Conservation (phyloP, 2,113 vertebrate species). For the Seriola aureovittata region DNA sequence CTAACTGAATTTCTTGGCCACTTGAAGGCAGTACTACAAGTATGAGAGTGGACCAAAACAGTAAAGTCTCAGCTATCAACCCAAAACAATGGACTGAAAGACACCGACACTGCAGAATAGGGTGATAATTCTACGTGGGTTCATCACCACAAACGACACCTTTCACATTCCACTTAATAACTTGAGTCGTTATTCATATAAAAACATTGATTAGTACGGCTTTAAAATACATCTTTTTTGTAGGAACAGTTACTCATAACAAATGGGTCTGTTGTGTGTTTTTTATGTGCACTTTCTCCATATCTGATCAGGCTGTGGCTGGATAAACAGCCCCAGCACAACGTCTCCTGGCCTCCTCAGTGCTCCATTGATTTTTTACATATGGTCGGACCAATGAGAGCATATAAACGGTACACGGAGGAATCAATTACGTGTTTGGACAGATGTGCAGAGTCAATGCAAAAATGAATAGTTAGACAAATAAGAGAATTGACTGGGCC, state of each 20-base stretch:
- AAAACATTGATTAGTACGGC: slow-evolving; percentile 18
- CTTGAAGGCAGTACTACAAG: not conserved
- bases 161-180: slow-evolving; percentile 9
- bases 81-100: slow-evolving; percentile 2
- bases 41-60: not conserved
- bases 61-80: not conserved
- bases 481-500: slow-evolving; percentile 20
- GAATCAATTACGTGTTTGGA: slow-evolving; percentile 54
- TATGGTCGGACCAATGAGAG: slow-evolving; percentile 41
- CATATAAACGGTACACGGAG: slow-evolving; percentile 42
- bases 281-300: slow-evolving; percentile 14
- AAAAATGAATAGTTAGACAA: slow-evolving; percentile 35
- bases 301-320: slow-evolving; percentile 6
- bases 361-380: slow-evolving; percentile 67
- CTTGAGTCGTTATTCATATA: not conserved
- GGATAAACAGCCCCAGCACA: slow-evolving; percentile 8
- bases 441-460: slow-evolving; percentile 40
- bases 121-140: not conserved
- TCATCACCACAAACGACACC: not conserved
- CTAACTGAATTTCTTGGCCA: not conserved
- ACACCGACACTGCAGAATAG: not conserved
- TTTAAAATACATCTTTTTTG: slow-evolving; percentile 19
- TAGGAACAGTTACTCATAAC: slow-evolving; percentile 16
- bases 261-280: slow-evolving; percentile 11
- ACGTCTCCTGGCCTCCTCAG: slow-evolving; percentile 7